Conservation (phyloP, 1,140 invertebrate genomes). For the Spodoptera litura region DNA sequence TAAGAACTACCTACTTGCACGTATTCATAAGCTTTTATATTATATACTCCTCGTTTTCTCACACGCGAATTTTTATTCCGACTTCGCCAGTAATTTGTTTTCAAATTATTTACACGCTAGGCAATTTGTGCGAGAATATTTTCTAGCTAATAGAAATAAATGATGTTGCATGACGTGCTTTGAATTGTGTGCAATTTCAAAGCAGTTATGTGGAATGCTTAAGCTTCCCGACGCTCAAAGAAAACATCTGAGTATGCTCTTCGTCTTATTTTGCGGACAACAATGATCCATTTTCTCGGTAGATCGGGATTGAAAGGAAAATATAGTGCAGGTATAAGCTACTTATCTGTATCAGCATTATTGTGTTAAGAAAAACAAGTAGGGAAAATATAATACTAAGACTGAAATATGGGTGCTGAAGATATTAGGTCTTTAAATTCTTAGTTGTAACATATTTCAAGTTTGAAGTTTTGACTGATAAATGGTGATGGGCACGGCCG, state of each 20-base stretch:
- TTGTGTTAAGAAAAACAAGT: constrained; percentile 19
- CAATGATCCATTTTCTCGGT: constrained; percentile 43
- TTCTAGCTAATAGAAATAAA: constrained; percentile 28
- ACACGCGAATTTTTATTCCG: constrained; percentile 37
- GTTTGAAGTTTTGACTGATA: constrained; percentile 28
- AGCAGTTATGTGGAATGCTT: constrained; percentile 25
- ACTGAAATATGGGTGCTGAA: not conserved
- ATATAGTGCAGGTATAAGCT: constrained; percentile 41
- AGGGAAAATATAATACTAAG: not conserved
- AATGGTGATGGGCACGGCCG: constrained; percentile 16
- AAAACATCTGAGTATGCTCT: constrained; percentile 24
- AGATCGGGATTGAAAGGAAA: constrained; percentile 29
- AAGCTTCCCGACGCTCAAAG: constrained; percentile 33
- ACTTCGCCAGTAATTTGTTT: constrained; percentile 41
- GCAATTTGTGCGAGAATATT: constrained; percentile 38
- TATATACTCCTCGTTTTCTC: constrained; percentile 34
- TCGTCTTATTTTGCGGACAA: constrained; percentile 32
- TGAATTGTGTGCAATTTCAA: constrained; percentile 23
- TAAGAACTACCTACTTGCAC: constrained; percentile 59
- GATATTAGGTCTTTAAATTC: not conserved
- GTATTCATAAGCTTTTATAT: constrained; percentile 60
- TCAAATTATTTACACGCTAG: constrained; percentile 44
- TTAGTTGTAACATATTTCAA: not conserved
- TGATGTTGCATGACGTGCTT: constrained; percentile 20
- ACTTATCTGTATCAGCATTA: constrained; percentile 11